Evolutionary conservation across 2,113 vertebrate species (phyloP).

Genomic region (Merops nubicus): DNA sequence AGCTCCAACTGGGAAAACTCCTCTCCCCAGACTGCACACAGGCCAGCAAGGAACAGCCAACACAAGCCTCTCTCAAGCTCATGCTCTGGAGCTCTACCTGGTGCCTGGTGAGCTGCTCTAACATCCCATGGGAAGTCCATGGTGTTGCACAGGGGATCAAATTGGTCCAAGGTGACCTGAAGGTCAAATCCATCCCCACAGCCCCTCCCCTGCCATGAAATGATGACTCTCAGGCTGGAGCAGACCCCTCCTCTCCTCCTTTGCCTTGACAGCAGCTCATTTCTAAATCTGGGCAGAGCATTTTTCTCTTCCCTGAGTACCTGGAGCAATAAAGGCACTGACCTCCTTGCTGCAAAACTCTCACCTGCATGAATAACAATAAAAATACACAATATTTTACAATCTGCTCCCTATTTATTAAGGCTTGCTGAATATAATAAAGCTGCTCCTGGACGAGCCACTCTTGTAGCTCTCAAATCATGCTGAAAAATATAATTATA

Average conservation of each 20-base stretch:
- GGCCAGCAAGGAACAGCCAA: not conserved
- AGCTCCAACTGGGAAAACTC: not conserved
- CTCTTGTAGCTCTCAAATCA: not conserved
- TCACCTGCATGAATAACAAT: not conserved
- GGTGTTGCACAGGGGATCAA: not conserved
- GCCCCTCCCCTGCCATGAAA: not conserved
- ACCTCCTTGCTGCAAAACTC: not conserved
- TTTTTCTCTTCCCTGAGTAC: not conserved
- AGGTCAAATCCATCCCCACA: not conserved
- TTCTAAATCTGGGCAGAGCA: not conserved
- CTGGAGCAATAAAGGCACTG: not conserved
- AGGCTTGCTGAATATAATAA: not conserved
- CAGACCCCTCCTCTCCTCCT: not conserved
- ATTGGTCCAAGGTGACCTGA: not conserved
- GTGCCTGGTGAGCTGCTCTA: not conserved
- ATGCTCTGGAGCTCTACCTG: not conserved
- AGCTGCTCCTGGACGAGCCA: not conserved
- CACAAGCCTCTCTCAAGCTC: too few relatives aligned
- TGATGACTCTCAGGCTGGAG: not conserved
- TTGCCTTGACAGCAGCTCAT: not conserved
- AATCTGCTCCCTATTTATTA: conserved; percentile 38
- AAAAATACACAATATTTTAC: not conserved
- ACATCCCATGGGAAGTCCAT: not conserved
- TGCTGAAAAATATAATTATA: conserved; percentile 19
- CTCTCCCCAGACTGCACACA: not conserved